Evolutionary conservation across 2,888 invertebrate species (phyloP).

Genomic region (Coleophora flavipennella): DNA sequence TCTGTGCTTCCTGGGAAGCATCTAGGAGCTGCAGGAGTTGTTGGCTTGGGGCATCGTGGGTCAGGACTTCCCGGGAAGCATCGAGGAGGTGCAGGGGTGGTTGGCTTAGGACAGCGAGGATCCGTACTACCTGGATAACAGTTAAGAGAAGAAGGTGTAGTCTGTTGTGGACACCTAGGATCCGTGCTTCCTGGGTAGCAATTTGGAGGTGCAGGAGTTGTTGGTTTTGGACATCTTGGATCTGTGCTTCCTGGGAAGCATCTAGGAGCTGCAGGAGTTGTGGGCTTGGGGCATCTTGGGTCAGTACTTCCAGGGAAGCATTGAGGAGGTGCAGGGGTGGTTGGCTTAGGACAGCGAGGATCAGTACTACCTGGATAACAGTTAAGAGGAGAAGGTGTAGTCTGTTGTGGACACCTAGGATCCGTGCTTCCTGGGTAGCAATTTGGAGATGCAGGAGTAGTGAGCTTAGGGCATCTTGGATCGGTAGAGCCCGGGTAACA

Average conservation of each 20-base stretch:
- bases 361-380: slow-evolving; percentile 42
- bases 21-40: slow-evolving; percentile 13
- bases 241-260: slow-evolving; percentile 23
- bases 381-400: slow-evolving; percentile 12
- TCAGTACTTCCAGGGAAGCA: slow-evolving; percentile 25
- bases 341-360: slow-evolving; percentile 25
- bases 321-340: slow-evolving; percentile 9
- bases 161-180: slow-evolving; percentile 30
- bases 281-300: slow-evolving; percentile 31
- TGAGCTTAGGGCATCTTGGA: slow-evolving; percentile 24
- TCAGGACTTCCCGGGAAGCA: too few relatives aligned
- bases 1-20: slow-evolving; percentile 14
- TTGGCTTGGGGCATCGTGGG: too few relatives aligned
- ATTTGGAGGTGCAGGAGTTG: slow-evolving; percentile 17
- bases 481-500: slow-evolving; percentile 27
- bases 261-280: slow-evolving; percentile 17
- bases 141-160: slow-evolving; percentile 12
- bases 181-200: slow-evolving; percentile 24
- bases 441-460: slow-evolving; percentile 8
- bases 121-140: slow-evolving; percentile 22
- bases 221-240: slow-evolving; percentile 22
- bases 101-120: slow-evolving; percentile 21
- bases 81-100: slow-evolving; percentile 15
- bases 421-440: slow-evolving; percentile 16
- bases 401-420: slow-evolving; percentile 23